phyloP scores from a whole-genome alignment of 2,888 invertebrate genomes.

The Cheilosia variabilis region DNA sequence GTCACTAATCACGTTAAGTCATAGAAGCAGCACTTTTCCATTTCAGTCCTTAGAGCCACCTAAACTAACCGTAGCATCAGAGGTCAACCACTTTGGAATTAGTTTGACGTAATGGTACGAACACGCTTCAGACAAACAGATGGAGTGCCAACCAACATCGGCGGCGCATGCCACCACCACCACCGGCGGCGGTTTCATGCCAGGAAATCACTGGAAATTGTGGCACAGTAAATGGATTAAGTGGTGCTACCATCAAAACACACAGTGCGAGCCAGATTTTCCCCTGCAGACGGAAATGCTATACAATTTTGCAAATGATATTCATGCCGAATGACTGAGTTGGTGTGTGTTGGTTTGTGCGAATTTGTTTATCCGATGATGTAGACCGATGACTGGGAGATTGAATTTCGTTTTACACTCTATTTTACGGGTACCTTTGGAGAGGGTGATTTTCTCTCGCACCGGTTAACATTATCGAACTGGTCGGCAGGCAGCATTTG shows the following conservation, averaged over 20 bases:
- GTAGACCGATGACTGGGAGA: slow-evolving; percentile 5
- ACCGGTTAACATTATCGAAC: slow-evolving; percentile 33
- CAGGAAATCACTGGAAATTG: slow-evolving; percentile 69
- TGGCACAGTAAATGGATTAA: slow-evolving; percentile 70
- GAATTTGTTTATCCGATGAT: slow-evolving; percentile 19
- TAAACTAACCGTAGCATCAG: slow-evolving; percentile 38
- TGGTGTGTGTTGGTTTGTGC: not conserved
- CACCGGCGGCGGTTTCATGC: slow-evolving; percentile 19
- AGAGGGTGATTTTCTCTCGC: slow-evolving; percentile 21
- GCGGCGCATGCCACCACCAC: slow-evolving; percentile 28
- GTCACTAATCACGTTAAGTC: slow-evolving; percentile 46
- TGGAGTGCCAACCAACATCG: slow-evolving; percentile 16
- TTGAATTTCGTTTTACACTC: slow-evolving; percentile 28
- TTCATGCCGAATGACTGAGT: not conserved
- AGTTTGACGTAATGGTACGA: slow-evolving; percentile 62
- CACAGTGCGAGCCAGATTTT: slow-evolving; percentile 19
- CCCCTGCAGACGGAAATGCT: slow-evolving; percentile 30
- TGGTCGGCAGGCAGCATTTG: not conserved
- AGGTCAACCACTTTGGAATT: slow-evolving; percentile 69
- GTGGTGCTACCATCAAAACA: slow-evolving; percentile 38
- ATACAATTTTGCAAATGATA: slow-evolving; percentile 56
- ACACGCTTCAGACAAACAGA: slow-evolving; percentile 4
- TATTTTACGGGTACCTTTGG: not conserved
- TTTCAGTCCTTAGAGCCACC: slow-evolving; percentile 25
- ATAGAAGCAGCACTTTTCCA: slow-evolving; percentile 33